A percentile compares a stretch with the other conserved stretches of the same genome.
Evolutionary conservation across 2,113 vertebrate species (phyloP).

Genomic region (Actenoides lindsayi): DNA sequence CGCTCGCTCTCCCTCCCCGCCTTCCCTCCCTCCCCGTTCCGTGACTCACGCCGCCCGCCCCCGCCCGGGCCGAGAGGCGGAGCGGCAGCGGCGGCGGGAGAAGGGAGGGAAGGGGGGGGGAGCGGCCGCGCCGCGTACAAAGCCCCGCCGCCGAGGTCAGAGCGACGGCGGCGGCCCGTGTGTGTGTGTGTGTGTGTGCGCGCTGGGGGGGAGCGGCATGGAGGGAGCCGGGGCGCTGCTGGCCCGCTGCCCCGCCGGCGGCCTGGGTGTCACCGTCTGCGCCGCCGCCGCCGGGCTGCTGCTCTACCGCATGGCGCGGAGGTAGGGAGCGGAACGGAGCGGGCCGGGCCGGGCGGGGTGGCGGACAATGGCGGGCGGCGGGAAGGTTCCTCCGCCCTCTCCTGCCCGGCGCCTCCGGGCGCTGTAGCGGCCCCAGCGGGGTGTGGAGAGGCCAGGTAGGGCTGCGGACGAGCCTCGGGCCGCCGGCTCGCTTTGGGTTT

Average conservation of each 20-base stretch:
- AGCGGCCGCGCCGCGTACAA: constrained; percentile 50
- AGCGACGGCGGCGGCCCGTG: neutral
- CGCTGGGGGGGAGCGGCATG: constrained; percentile 70
- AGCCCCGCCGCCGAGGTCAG: constrained; percentile 61
- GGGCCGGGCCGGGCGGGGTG: neutral
- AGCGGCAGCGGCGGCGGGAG: constrained; percentile 20
- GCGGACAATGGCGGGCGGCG: neutral
- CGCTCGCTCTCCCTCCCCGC: neutral
- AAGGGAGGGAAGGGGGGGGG: neutral
- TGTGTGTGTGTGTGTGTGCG: neutral
- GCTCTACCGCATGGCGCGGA: constrained; percentile 83
- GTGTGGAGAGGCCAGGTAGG: rapidly evolving
- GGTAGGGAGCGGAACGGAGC: constrained; percentile 71
- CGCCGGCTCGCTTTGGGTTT: neutral
- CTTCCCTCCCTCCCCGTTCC: neutral
- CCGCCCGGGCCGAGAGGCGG: neutral
- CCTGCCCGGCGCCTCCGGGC: neutral
- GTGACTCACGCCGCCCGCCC: neutral
- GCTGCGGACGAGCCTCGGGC: neutral
- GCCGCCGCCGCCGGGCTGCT: constrained; percentile 83
- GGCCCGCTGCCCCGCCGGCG: constrained; percentile 71
- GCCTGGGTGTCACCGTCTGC: constrained; percentile 83
- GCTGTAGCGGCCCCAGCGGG: neutral
- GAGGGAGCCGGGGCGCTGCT: constrained; percentile 78
- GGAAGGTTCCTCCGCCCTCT: neutral